Base-by-base conservation (phyloP, 2,888 invertebrate species). In the Argyra leucocephala region DNA sequence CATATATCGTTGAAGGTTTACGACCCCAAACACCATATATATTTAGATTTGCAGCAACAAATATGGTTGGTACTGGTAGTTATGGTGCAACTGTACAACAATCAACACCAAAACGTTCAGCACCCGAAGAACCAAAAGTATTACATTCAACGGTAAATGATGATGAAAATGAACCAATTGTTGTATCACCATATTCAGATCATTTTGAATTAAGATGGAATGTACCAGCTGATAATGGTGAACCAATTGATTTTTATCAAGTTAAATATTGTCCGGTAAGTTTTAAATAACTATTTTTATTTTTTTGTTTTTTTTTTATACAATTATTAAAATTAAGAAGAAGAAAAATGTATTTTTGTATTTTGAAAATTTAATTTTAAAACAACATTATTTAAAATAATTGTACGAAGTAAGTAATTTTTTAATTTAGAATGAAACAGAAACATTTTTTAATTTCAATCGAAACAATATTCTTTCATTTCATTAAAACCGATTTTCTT, bases 151-250 rank as follows among this genome's bases (percentile, higher is more conserved):
- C 78, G 3, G 75, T 78, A 67, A 77, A 78, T 69, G 81, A 81
- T 62, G 79, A 80, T 64, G 77, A 78, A 66, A 78, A 81, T 62
- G 81, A 83, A 24, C 78, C 78, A 3, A 81, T 84, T 21, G 82
- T 84, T 0, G 76, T 80, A 4, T 88, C 88, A 58, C 83, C 83
- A 59, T 92, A 86, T 76, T 88, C 88, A 26, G 88, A 91, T 79
- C 88, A 87, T 75, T 93, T 87, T 75, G 90, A 92, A 74, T 78
- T 94, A 22, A 84, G 87, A 74, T 95, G 94, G 94, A 86, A 86
- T 73, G 86, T 89, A 63, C 93, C 94, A 0, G 87, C 88, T 63
- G 90, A 94, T 75, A 95, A 95, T 79, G 95, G 95, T 10, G 92
- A 92, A 79, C 89, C 88, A 26, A 93, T 95, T 74, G 89, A 91